Base-by-base conservation (phyloP, 2,797 vertebrate species). In the Lepus oiostolus region DNA sequence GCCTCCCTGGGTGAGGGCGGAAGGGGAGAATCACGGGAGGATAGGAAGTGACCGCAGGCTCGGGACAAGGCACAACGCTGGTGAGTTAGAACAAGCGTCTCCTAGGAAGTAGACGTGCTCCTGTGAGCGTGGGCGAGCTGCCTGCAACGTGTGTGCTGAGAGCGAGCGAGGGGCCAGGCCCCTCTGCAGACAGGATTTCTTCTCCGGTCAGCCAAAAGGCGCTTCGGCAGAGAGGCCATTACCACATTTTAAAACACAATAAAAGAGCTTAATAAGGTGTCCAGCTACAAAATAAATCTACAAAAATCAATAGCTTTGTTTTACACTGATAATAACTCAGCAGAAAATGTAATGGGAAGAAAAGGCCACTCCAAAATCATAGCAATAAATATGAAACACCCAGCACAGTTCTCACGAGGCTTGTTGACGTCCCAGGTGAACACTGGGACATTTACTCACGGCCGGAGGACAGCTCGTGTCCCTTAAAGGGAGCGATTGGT, bases 251-350 rank as follows among this genome's bases (percentile, higher is more conserved):
- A 93, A 85, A 93, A 77, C 87, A 62, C 58, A 50, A 74, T 89
- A 65, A 47, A 92, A 74, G 68, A 60, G 50, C 58, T 91, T 60
- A 94, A 94, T 87, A 82, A 95, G 68, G 35, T 85, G 60, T 77
- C 72, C 22, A 1, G 35, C 47, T 65, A 42, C 65, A 90, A 82
- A 93, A 95, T 85, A 85, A 94, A 87, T 91, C 95, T 72, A 58
- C 63, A 93, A 63, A 95, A 87, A 81, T 79, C 83, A 79, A 38
- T 79, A 67, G 58, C 63, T 93, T 79, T 82, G 60, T 68, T 96
- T 96, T 91, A 42, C 4, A 70, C 63, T 76, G n/a, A 35, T 21
- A 54, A 54, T 32, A 81, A 85, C 42, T 81, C 17, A 14, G 76
- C 50, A 68, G 92, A 38, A 92, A 84, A 74, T 11, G 19, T 11